Conservation (phyloP, 2,888 invertebrate species). For the Gymnosoma rotundatum region DNA sequence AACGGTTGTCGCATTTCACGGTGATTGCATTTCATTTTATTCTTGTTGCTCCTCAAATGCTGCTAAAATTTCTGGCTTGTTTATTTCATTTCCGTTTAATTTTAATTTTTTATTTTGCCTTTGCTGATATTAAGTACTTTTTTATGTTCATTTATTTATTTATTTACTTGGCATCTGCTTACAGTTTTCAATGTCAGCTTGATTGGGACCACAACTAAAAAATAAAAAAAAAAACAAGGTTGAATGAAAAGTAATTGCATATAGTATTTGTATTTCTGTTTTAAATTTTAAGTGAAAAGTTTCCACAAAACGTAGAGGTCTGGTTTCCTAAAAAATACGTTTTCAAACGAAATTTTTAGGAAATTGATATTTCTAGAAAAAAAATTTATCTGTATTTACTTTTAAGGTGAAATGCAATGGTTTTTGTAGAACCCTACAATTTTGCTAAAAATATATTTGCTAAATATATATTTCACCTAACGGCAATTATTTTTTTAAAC, state of each 20-base stretch:
- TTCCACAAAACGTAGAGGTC: too few relatives aligned
- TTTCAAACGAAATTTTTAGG: too few relatives aligned
- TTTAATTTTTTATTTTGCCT: neutral
- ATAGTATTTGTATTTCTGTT: too few relatives aligned
- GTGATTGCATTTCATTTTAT: slow-evolving; percentile 63
- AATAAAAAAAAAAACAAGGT: neutral
- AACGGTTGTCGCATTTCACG: slow-evolving; percentile 70
- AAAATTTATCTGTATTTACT: too few relatives aligned
- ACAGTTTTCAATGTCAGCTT: slow-evolving; percentile 60
- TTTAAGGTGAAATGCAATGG: too few relatives aligned
- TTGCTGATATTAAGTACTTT: neutral
- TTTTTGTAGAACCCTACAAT: too few relatives aligned
- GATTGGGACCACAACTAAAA: slow-evolving; percentile 46
- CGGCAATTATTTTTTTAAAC: too few relatives aligned
- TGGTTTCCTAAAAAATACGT: too few relatives aligned
- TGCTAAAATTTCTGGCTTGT: slow-evolving; percentile 50
- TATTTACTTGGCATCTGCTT: slow-evolving; percentile 63
- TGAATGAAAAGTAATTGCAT: neutral
- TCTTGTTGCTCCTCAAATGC: slow-evolving; percentile 28
- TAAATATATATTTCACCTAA: too few relatives aligned
- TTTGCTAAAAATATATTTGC: too few relatives aligned
- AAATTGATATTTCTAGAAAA: too few relatives aligned
- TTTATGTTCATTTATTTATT: slow-evolving; percentile 28
- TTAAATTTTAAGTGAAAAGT: too few relatives aligned
- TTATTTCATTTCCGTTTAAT: slow-evolving; percentile 61